Evolutionary conservation across 2,113 vertebrate genomes (phyloP), one percentile per base, ranked within the genome.

Genomic region (Pseudorasbora parva): DNA sequence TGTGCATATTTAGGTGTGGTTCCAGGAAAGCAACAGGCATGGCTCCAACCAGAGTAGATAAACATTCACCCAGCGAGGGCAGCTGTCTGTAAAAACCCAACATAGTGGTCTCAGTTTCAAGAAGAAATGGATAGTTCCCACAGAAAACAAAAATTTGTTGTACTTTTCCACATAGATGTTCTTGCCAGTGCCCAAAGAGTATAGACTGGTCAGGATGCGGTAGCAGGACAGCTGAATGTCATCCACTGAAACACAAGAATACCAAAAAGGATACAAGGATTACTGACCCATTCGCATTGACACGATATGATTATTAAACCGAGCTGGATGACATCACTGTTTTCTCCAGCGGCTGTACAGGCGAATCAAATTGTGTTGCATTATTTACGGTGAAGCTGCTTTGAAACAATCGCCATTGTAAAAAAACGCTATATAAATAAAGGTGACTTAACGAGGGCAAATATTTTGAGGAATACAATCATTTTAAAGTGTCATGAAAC

Each of bases 1-100:
- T 99, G 93, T 98, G 92, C 86, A 94, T 91, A 84, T 99, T 98
- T 4, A 99, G 93, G 59, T 95, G 90, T 41, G 98, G 94, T 90
- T 99, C 98, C 89, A 99, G 95, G 90, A 99, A 99, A 0, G 98
- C 97, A 71, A 99, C 98, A 0, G 98, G 98, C 88, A 98, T 97
- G 84, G 97, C 98, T 54, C 94, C 97, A 12, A 97, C 97, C 84
- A 99, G 91, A 0, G 93, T 96, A 5, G 98, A 96, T 88, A 99
- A 92, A 87, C 97, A 97, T 89, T 99, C 97, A 62, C 98, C 98
- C 43, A 99, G 93, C 0, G 95, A 96, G 0, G 98, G 98, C 37
- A 98, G 95, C 89, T 98, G 97, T 86, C 98, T 99, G 84, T 56
- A 86, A 86, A 71, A 30, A 83, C 43, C 30, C 43, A 88, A 25